Evolutionary conservation across 1,140 invertebrate genomes (phyloP).

Genomic region (Antheraea mylitta): DNA sequence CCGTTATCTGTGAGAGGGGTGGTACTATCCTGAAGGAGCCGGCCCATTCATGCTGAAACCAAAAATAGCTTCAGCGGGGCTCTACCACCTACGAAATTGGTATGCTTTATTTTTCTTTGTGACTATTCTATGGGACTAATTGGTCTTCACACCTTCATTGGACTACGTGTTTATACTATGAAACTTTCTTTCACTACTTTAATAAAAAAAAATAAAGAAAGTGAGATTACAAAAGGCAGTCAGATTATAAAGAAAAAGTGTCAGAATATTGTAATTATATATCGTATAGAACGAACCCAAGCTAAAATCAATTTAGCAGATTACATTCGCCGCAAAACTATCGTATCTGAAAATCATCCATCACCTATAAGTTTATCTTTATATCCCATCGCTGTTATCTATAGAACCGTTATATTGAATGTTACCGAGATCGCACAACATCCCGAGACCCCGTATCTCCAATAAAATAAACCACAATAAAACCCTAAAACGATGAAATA

Average conservation of each 20-base stretch:
- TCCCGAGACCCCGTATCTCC: constrained; percentile 1
- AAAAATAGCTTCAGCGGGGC: too few relatives aligned
- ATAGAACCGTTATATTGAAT: constrained; percentile 1
- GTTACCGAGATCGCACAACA: not conserved
- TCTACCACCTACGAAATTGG: too few relatives aligned
- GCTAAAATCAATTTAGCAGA: not conserved
- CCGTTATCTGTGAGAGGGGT: too few relatives aligned
- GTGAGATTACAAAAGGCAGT: too few relatives aligned
- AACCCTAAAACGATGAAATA: constrained; percentile 11
- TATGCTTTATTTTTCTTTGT: too few relatives aligned
- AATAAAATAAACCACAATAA: constrained; percentile 13
- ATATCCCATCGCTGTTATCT: constrained; percentile 10
- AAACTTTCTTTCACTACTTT: too few relatives aligned
- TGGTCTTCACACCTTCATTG: too few relatives aligned
- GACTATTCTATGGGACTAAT: too few relatives aligned
- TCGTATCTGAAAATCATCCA: not conserved
- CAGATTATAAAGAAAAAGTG: not conserved
- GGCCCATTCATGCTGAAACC: too few relatives aligned
- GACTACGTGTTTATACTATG: too few relatives aligned
- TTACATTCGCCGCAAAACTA: not conserved
- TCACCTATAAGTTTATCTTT: constrained; percentile 9
- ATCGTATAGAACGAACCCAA: not conserved
- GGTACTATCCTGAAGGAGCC: too few relatives aligned
- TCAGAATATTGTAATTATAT: not conserved
- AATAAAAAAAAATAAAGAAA: too few relatives aligned